Conservation (phyloP, 2,113 vertebrate species). For the Ochotona curzoniae region DNA sequence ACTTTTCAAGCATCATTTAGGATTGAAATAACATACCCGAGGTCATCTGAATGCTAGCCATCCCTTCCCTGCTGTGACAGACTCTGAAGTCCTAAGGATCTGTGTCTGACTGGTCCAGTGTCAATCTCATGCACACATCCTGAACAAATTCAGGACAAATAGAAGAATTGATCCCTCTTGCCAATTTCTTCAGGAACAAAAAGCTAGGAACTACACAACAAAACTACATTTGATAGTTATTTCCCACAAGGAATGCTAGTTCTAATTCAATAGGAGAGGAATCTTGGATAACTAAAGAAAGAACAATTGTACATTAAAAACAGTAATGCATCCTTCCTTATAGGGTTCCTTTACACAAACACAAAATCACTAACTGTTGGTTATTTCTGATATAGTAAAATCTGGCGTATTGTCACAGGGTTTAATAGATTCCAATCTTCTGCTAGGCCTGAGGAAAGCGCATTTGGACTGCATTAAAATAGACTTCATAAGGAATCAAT, state of each 20-base stretch:
- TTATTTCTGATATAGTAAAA: neutral
- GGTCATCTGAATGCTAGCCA: neutral
- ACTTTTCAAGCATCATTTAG: neutral
- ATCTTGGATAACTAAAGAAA: neutral
- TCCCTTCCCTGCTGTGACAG: neutral
- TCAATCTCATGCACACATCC: neutral
- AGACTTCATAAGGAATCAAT: slow-evolving; percentile 6
- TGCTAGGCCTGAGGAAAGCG: slow-evolving; percentile 35
- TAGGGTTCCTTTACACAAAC: neutral
- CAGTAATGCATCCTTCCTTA: neutral
- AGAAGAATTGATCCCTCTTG: neutral
- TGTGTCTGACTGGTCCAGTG: neutral
- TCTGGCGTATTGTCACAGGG: neutral
- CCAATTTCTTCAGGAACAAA: neutral
- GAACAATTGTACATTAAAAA: neutral
- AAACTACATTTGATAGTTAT: neutral
- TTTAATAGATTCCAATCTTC: slow-evolving; percentile 34
- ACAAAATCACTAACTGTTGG: neutral
- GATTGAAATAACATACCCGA: neutral
- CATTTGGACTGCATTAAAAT: neutral
- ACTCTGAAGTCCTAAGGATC: neutral
- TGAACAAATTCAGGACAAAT: neutral
- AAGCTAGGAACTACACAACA: neutral
- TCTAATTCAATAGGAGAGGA: neutral
- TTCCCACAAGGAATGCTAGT: neutral